Percentiles rank a stretch among this genome's conserved stretches.
phyloP scores from a whole-genome alignment of 1,140 invertebrate genomes.

The Drosophila virilis region DNA sequence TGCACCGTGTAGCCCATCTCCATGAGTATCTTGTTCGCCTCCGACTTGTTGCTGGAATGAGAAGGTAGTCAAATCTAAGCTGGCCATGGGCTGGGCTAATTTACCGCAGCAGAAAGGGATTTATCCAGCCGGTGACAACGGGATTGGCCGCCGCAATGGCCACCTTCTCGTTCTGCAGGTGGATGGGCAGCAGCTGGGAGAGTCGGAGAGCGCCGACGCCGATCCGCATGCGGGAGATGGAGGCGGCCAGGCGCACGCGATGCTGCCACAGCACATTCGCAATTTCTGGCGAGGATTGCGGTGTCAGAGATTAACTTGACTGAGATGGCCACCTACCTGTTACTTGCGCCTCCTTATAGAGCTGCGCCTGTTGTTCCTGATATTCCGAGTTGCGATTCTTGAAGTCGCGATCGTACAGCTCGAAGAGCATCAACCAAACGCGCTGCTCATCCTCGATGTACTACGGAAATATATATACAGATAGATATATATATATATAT shows the following conservation, averaged over 20 bases:
- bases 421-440: slow-evolving; percentile 87
- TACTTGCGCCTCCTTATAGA: slow-evolving; percentile 85
- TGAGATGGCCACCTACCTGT: slow-evolving; percentile 54
- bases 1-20: slow-evolving; percentile 76
- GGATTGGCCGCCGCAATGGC: slow-evolving; percentile 86
- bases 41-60: slow-evolving; percentile 57
- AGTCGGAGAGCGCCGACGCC: slow-evolving; percentile 88
- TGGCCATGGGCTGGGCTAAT: slow-evolving; percentile 4
- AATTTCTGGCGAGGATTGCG: slow-evolving; percentile 67
- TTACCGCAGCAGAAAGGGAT: slow-evolving; percentile 89
- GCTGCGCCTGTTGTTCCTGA: slow-evolving; percentile 69
- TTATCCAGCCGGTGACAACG: slow-evolving; percentile 90
- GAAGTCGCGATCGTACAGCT: slow-evolving; percentile 87
- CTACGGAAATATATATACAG: slow-evolving; percentile 5
- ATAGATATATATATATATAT: neutral
- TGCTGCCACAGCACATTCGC: slow-evolving; percentile 87
- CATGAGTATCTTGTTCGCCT: slow-evolving; percentile 59
- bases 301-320: neutral
- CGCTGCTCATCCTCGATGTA: slow-evolving; percentile 82
- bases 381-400: slow-evolving; percentile 82
- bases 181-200: slow-evolving; percentile 88
- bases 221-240: slow-evolving; percentile 89
- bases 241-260: slow-evolving; percentile 88
- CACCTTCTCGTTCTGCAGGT: slow-evolving; percentile 88
- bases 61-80: no score